These are phyloP conservation scores for Timema cristinae DNA, from an alignment of 2,888 invertebrate species.

Conservation along the genomic window DNA sequence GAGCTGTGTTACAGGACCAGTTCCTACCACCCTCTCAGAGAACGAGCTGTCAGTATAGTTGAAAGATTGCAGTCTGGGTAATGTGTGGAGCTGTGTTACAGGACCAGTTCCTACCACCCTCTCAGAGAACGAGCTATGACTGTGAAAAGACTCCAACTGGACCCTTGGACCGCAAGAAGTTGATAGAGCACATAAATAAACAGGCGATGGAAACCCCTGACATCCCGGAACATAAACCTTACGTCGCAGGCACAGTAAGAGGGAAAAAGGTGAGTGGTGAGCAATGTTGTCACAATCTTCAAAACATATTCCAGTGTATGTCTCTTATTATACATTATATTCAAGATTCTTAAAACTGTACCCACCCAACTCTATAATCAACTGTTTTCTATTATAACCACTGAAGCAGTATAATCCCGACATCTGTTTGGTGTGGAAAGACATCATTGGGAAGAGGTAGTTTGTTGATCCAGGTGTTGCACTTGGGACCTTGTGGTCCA, in stretches of 20 bases:
- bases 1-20: slow-evolving; percentile 74
- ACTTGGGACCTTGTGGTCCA: too few relatives aligned
- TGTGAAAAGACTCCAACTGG: slow-evolving; percentile 95
- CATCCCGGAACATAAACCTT: slow-evolving; percentile 93
- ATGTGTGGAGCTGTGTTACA: slow-evolving; percentile 48
- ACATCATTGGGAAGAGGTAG: too few relatives aligned
- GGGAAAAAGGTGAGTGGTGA: slow-evolving; percentile 72
- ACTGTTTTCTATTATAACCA: too few relatives aligned
- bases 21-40: slow-evolving; percentile 95
- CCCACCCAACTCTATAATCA: too few relatives aligned
- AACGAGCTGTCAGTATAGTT: slow-evolving; percentile 58
- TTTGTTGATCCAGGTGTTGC: too few relatives aligned
- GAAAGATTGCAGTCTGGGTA: background rate
- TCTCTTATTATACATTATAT: too few relatives aligned
- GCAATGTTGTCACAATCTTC: too few relatives aligned
- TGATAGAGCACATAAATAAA: slow-evolving; percentile 95
- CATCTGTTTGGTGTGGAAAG: too few relatives aligned
- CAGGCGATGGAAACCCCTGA: slow-evolving; percentile 98
- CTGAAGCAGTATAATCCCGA: too few relatives aligned
- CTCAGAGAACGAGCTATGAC: slow-evolving; percentile 92
- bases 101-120: slow-evolving; percentile 96
- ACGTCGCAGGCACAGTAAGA: slow-evolving; percentile 81
- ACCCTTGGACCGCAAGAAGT: slow-evolving; percentile 88
- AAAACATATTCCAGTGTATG: too few relatives aligned
- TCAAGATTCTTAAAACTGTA: too few relatives aligned